phyloP scores from a whole-genome alignment of 2,888 invertebrate species.

The Thereva nobilitata region DNA sequence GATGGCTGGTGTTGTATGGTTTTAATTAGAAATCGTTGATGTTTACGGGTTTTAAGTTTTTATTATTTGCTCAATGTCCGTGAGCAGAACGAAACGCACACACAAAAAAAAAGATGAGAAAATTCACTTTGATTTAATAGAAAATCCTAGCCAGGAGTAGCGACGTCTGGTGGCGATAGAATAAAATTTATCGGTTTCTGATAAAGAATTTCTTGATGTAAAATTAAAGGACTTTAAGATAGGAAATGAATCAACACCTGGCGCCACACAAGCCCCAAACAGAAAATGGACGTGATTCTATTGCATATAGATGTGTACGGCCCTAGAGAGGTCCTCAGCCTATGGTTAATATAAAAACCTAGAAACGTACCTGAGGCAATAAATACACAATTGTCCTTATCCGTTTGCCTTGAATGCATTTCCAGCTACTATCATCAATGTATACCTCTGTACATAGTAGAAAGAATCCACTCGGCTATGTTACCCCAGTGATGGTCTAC shows the following conservation, averaged over 20 bases:
- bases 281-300: slow-evolving; percentile 23
- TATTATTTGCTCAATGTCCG: slow-evolving; percentile 12
- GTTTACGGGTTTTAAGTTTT: slow-evolving; percentile 3
- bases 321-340: slow-evolving; percentile 5
- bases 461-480: not conserved
- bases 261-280: slow-evolving; percentile 18
- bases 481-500: slow-evolving; percentile 23
- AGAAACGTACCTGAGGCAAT: slow-evolving; percentile 17
- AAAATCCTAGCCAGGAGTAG: too few relatives aligned
- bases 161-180: too few relatives aligned
- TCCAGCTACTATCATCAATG: not conserved
- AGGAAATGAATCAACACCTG: slow-evolving; percentile 25
- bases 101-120: too few relatives aligned
- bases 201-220: too few relatives aligned
- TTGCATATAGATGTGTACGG: slow-evolving; percentile 5
- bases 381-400: slow-evolving; percentile 32
- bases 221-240: not conserved
- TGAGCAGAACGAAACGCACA: too few relatives aligned
- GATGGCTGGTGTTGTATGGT: slow-evolving; percentile 17
- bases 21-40: slow-evolving; percentile 32
- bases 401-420: slow-evolving; percentile 18
- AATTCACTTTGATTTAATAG: too few relatives aligned
- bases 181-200: too few relatives aligned
- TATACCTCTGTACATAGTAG: not conserved
- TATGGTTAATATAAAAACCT: slow-evolving; percentile 12